Base-by-base conservation (phyloP, 2,888 invertebrate species). In the Lottia gigantea region DNA sequence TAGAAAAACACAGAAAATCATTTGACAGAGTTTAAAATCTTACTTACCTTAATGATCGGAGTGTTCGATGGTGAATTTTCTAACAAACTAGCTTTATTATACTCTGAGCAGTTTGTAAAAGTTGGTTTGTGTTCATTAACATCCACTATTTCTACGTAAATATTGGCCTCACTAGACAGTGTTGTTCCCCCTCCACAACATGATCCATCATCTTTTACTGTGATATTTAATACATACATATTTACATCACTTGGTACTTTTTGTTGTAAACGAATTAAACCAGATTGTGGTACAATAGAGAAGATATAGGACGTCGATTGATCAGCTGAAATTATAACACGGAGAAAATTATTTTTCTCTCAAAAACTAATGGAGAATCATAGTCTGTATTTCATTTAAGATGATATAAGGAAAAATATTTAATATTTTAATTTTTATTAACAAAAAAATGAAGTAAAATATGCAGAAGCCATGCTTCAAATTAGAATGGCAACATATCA, bases 91-190 rank as follows among this genome's bases (percentile, higher is more conserved):
- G 84, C 70, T 12, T 45, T 95, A 0, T 96, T 94, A 88, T 98
- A 98, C 0, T 94, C 94, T 0, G 93, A 93, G 86, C 98, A 98
- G 81, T 96, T 95, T 89, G 95, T 95, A 87, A 98, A 98, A 75
- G 95, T 94, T 0, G 97, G 98, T 85, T 97, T 97, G 88, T 98
- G 97, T 87, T 98, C 97, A 87, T 98, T 98, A 25, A 97, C 96
- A 84, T 98, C 97, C 0, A 97, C 97, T 75, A 98, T 96, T 88
- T 97, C 97, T 0, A 98, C 97, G 0, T 97, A 95, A 0, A 98
- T 96, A 1, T 96, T 95, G 11, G 97, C 97, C 0, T 96, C 96
- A 65, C 95, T 96, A 0, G 96, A 96, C 86, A 97, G 96, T 0
- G 94, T 95, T 14, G 71, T 68, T 3, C 95, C 95, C 78, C 95